These are phyloP conservation scores for Ceratothoa steindachneri DNA, from an alignment of 2,888 invertebrate species.

Conservation along the genomic window DNA sequence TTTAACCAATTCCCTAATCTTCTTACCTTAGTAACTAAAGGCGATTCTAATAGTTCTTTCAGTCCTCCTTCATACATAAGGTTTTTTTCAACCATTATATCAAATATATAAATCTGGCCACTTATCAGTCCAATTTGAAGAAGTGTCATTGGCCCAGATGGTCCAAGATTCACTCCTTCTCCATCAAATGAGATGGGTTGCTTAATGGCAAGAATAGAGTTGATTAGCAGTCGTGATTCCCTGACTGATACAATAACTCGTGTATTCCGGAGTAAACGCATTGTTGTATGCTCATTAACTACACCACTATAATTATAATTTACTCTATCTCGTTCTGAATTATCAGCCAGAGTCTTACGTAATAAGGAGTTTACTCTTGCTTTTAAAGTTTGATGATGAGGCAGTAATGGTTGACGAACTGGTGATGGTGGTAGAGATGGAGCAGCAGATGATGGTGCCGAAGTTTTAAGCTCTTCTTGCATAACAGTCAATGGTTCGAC, in stretches of 20 bases:
- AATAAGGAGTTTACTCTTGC: conserved; percentile 83
- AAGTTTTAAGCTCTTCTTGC: not conserved
- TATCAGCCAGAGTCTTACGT: conserved; percentile 82
- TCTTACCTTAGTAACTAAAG: conserved; percentile 75
- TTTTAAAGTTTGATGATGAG: conserved; percentile 58
- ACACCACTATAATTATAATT: conserved; percentile 7
- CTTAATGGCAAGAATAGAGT: conserved; percentile 51
- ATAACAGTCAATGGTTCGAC: conserved; percentile 4
- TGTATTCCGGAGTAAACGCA: conserved; percentile 66
- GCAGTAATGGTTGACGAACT: not conserved
- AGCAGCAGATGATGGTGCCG: conserved; percentile 9
- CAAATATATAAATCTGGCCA: conserved; percentile 81
- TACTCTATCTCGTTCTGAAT: conserved; percentile 62
- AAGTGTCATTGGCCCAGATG: conserved; percentile 80
- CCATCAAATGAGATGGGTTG: conserved; percentile 75
- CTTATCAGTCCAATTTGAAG: conserved; percentile 68
- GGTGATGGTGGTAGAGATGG: conserved; percentile 17
- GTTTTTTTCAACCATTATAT: conserved; percentile 76
- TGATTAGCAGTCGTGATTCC: conserved; percentile 68
- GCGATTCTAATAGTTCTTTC: conserved; percentile 72
- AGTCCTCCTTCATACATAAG: conserved; percentile 74
- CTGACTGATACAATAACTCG: conserved; percentile 73
- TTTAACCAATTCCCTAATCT: too few species aligned
- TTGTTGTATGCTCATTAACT: conserved; percentile 24
- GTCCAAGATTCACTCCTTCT: conserved; percentile 86